Base-by-base conservation (phyloP, 2,113 vertebrate genomes). In the Heterocephalus glaber region DNA sequence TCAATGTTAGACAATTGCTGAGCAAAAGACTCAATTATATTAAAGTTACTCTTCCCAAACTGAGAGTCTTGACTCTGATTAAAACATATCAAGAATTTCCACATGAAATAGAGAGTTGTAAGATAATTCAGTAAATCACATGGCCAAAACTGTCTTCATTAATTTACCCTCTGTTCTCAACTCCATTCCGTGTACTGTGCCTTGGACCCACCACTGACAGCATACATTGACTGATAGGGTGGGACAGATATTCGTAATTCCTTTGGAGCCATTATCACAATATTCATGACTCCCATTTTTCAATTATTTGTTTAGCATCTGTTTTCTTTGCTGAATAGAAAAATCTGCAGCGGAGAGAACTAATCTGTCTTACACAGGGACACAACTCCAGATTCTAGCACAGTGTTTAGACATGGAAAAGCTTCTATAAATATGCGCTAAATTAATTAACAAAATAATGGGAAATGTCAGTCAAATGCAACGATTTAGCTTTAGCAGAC, bases 31-130 rank as follows among this genome's bases (percentile, higher is more conserved):
- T 11, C 13, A 47, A 44, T 52, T 38, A 10, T 72, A 56, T 54
- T 79, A 52, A 87, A 96, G 44, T 86, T 38, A 76, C 19, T 5
- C 28, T 95, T 82, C 79, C 79, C 22, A 52, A 90, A 83, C 7
- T 17, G 47, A 54, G 24, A 96, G 22, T 12, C 83, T 94, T 94
- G 65, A 91, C 47, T 86, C 63, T 95, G 91, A 85, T 86, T 68
- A 58, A 82, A 63, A 92, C 12, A 47, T 47, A 54, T 92, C n/a
- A 54, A 87, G 68, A 72, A 41, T 4, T 87, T 79, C 56, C 30
- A n/a, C 1, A 61, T 66, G n/a, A 52, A 80, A 33, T 58, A 28
- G 8, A 4, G 38, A 60, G 6, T 70, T 11, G 38, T 11, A 70
- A 85, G 16, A 6, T 70, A 54, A 77, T 52, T 92, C 30, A 44